Base-by-base conservation (phyloP, 2,888 invertebrate genomes). In the Brenthis ino region DNA sequence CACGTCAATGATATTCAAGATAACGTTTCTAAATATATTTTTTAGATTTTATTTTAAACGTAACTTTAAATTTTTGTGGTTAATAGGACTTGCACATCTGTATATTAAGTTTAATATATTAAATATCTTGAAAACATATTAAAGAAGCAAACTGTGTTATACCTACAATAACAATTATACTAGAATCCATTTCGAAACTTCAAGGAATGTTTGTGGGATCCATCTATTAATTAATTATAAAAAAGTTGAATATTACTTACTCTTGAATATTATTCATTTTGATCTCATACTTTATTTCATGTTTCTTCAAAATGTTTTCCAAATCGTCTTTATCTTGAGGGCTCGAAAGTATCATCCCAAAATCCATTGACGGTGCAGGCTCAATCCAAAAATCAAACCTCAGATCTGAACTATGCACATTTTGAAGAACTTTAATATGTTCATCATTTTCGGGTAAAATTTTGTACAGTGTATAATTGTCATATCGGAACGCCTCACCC, bases 391-490 rank as follows among this genome's bases (percentile, higher is more conserved):
- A 94, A 84, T 87, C 94, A 76, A 76, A 94, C 75, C 77, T 89
- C 73, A 70, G 79, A 77, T 81, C 91, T 33, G 80, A 76, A 74
- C 83, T 76, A 75, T 93, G 89, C 50, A 95, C 77, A 11, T 88
- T 77, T 77, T 88, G 87, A 11, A 95, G 85, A 20, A 91, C 72
- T 54, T 84, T 81, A 37, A 94, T 79, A 53, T 95, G 93, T 1
- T 88, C 81, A 1, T 79, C 75, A 74, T 85, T 93, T 70, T 85
- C 81, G 0, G 95, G 94, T 0, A 84, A 79, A 6, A 95, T 82
- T 79, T 94, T 93, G 75, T 94, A 95, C 8, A 96, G 88, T 20
- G 85, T 81, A 73, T 89, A 87, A 70, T 90, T 89, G 61, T 90
- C 88, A 64, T 82, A 91, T 24, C 86, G 76, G 69, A 86, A 80